Evolutionary conservation across 2,888 invertebrate species (phyloP).

Genomic region (Zhuqinia jingwanae): DNA sequence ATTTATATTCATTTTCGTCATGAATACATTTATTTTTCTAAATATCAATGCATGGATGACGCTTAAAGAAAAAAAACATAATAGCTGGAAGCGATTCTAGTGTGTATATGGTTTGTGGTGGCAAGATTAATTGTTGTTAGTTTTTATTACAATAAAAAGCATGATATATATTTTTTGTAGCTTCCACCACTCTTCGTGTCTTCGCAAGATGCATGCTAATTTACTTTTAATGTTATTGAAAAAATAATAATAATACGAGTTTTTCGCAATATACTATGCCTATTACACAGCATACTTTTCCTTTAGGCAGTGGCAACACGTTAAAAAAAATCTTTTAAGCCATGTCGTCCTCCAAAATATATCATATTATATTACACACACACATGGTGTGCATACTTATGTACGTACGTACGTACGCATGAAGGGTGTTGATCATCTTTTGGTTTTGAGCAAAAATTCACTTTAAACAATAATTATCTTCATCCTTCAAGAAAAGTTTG

Average conservation of each 20-base stretch:
- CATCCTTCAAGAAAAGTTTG: neutral
- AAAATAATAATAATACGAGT: slow-evolving; percentile 47
- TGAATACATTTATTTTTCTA: neutral
- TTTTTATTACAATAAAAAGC: slow-evolving; percentile 29
- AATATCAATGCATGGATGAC: neutral
- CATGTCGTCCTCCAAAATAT: too few species aligned
- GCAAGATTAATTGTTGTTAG: slow-evolving; percentile 33
- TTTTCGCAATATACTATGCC: slow-evolving; percentile 55
- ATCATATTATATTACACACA: too few species aligned
- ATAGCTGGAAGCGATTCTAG: neutral
- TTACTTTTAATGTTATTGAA: slow-evolving; percentile 53
- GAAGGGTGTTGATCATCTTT: neutral
- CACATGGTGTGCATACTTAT: too few species aligned
- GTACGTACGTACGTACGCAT: neutral
- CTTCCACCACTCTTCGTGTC: slow-evolving; percentile 51
- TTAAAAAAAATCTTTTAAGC: neutral
- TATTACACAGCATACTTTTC: too few species aligned
- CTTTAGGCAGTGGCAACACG: slow-evolving; percentile 1
- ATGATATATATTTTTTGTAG: slow-evolving; percentile 10
- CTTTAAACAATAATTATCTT: neutral
- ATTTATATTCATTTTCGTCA: neutral
- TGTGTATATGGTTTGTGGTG: neutral
- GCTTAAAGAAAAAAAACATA: slow-evolving; percentile 3
- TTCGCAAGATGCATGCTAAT: slow-evolving; percentile 63
- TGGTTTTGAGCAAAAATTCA: neutral